Evolutionary conservation across 2,888 invertebrate species (phyloP).

Genomic region (Perithous albicinctus): DNA sequence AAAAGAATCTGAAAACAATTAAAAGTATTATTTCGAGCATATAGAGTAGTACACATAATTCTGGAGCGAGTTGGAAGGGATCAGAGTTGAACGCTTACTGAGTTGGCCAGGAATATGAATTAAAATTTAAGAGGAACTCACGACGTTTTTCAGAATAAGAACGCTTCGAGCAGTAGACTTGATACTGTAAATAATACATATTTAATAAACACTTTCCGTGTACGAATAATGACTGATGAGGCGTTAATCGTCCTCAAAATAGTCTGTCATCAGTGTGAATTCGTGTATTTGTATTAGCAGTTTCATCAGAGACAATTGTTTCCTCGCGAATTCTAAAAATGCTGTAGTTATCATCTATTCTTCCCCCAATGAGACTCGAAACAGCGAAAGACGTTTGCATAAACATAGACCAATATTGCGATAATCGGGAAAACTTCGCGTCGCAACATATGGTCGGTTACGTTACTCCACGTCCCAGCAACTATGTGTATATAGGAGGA

Average conservation of each 20-base stretch:
- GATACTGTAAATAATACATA: no score
- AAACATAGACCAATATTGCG: conserved; percentile 44
- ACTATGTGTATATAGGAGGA: neutral
- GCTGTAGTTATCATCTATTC: neutral
- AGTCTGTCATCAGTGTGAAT: neutral
- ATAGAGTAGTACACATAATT: no score
- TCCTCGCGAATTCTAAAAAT: no score
- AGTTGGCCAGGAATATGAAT: no score
- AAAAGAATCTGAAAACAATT: no score
- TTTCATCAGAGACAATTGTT: no score
- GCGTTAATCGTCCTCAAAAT: neutral
- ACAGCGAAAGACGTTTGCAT: neutral
- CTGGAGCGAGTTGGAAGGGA: no score
- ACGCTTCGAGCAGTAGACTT: no score
- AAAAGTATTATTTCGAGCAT: no score
- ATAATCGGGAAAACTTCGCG: conserved; percentile 49
- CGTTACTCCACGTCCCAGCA: conserved; percentile 2
- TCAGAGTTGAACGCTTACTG: no score
- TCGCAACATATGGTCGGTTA: conserved; percentile 47
- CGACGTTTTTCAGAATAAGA: no score
- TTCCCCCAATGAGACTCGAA: neutral
- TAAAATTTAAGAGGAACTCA: no score
- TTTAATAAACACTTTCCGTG: neutral
- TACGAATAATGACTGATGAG: neutral
- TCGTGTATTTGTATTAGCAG: neutral